Base-by-base conservation (phyloP, 2,113 vertebrate genomes). In the Psephotus haematonotus region DNA sequence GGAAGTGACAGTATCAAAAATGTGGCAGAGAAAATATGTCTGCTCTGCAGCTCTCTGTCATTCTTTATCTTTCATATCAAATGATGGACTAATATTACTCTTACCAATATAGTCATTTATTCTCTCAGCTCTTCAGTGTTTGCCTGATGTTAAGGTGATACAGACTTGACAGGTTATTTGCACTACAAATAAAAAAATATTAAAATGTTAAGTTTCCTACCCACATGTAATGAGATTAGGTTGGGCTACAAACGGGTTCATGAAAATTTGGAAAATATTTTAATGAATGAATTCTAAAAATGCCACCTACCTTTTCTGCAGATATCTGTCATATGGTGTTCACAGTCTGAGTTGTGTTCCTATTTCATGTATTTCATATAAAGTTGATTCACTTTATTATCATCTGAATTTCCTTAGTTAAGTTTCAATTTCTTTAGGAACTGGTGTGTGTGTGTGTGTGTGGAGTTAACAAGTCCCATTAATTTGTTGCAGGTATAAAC, bases 401-500 rank as follows among this genome's bases (percentile, higher is more conserved):
- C 6, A 52, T 13, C 46, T 60, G 37, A 86, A 53, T 83, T 50
- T 52, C 6, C 4, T 47, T 62, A 17, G 5, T 41, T 67, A 1
- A 23, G 67, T 62, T 80, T 53, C 22, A 39, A 9, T 12, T 60
- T 31, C n/a, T 41, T 46, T 35, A 53, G 18, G 9, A 60, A 27
- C 12, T 39, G 6, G 6, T 28, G 17, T 39, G 11, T 37, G 10
- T 37, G 10, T 37, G 10, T n/a, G 1, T 10, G 3, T 8, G n/a
- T 4, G 25, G 7, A 31, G 16, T 35, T 49, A 64, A 23, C 8
- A 52, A n/a, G 70, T 20, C 37, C 35, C 18, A 49, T 57, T 70
- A 57, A 75, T 60, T 68, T 59, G 17, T 10, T 6, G 3, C 10
- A 62, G 16, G 6, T 62, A 47, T 62, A 72, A 83, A 28, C 9